These are phyloP conservation scores for Micronisus gabar DNA, from an alignment of 2,113 vertebrate species.

Conservation along the genomic window DNA sequence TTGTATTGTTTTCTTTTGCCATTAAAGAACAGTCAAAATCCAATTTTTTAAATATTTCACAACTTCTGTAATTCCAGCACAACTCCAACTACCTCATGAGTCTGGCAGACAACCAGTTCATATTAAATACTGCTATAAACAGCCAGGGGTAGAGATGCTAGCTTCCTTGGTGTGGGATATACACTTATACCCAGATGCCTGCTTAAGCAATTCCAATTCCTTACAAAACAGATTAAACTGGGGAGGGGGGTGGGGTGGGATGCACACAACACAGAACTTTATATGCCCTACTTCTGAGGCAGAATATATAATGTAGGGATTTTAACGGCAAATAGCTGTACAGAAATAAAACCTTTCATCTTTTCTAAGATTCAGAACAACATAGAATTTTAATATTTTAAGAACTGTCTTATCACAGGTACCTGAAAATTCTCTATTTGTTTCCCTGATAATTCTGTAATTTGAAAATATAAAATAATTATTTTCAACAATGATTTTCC, in stretches of 20 bases:
- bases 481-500: neutral
- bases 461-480: neutral
- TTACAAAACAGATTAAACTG: neutral
- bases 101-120: neutral
- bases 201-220: neutral
- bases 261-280: neutral
- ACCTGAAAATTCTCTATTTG: neutral
- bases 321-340: neutral
- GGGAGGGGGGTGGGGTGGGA: no score
- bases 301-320: neutral
- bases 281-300: neutral
- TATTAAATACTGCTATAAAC: neutral
- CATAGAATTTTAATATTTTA: neutral
- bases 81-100: neutral
- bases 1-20: neutral
- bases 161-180: neutral
- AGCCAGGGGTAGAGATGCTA: neutral
- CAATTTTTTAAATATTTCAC: neutral
- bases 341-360: neutral
- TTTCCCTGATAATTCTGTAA: neutral
- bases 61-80: neutral
- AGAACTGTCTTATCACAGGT: neutral
- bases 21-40: neutral
- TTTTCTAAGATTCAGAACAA: neutral
- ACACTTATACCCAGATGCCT: neutral